phyloP scores from a whole-genome alignment of 2,797 vertebrate species.

The Onychomys arenicola region DNA sequence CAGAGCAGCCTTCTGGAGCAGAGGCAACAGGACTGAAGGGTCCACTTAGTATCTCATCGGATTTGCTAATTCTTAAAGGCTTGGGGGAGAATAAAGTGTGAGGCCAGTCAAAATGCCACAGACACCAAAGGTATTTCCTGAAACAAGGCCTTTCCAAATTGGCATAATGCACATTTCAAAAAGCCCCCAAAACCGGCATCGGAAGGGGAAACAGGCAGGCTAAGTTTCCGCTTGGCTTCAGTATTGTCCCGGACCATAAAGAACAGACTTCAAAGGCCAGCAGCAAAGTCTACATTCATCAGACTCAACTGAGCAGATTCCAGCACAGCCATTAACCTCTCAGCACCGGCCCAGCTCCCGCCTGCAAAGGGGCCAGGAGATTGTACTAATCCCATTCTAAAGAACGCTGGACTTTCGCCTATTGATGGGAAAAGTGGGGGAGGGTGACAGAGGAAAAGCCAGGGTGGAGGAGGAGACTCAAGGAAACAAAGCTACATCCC shows the following conservation, averaged over 20 bases:
- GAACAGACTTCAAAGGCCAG: constrained; percentile 88
- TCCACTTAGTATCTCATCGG: background rate
- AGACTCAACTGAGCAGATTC: constrained; percentile 90
- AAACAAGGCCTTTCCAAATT: constrained; percentile 52
- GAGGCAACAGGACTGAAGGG: constrained; percentile 39
- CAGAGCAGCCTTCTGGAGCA: background rate
- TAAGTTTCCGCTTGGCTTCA: constrained; percentile 84
- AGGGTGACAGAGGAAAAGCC: constrained; percentile 70
- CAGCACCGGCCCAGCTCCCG: constrained; percentile 88
- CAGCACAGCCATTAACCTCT: constrained; percentile 90
- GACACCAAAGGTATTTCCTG: constrained; percentile 38
- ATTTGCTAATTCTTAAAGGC: constrained; percentile 54
- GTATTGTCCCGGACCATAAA: constrained; percentile 89
- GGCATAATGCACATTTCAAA: constrained; percentile 77
- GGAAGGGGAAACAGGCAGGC: constrained; percentile 74
- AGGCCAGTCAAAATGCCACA: constrained; percentile 15
- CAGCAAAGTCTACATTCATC: constrained; percentile 87
- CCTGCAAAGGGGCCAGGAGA: constrained; percentile 87
- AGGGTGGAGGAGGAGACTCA: constrained; percentile 56
- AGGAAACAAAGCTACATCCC: constrained; percentile 43
- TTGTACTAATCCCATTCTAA: constrained; percentile 91
- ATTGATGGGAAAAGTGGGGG: constrained; percentile 86
- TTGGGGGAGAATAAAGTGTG: background rate
- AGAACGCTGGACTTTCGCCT: constrained; percentile 89
- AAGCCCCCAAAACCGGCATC: constrained; percentile 82